Conservation (phyloP, 2,113 vertebrate species). For the Prionailurus viverrinus region DNA sequence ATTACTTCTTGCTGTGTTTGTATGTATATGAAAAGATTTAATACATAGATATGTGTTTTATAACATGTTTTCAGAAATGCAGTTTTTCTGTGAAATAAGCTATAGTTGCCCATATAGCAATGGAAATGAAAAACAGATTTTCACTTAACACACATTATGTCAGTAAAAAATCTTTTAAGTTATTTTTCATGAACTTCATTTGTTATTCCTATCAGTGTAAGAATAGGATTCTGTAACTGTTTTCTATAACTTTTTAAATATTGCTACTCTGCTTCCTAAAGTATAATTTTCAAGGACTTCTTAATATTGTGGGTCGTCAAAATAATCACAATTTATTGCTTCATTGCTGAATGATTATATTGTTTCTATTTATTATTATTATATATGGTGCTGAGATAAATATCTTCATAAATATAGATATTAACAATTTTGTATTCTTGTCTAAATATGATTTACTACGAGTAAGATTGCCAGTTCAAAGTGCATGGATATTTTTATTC, state of each 20-base stretch:
- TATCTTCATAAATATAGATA: not conserved
- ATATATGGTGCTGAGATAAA: not conserved
- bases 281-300: not conserved
- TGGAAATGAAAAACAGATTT: not conserved
- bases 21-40: not conserved
- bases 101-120: not conserved
- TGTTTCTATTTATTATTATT: not conserved
- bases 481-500: not conserved
- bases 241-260: not conserved
- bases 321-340: not conserved
- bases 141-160: not conserved
- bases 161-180: not conserved
- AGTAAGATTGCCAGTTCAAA: not conserved
- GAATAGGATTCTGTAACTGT: not conserved
- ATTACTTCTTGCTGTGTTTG: not conserved
- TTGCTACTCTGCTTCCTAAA: not conserved
- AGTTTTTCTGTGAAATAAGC: not conserved
- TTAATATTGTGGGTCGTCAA: not conserved
- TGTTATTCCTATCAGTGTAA: not conserved
- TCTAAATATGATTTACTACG: not conserved
- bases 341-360: not conserved
- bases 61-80: slow-evolving; percentile 18
- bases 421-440: not conserved
- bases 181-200: slow-evolving; percentile 12
- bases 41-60: not conserved